Evolutionary conservation across 2,113 vertebrate species (phyloP).

Genomic region (Halichoerus grypus): DNA sequence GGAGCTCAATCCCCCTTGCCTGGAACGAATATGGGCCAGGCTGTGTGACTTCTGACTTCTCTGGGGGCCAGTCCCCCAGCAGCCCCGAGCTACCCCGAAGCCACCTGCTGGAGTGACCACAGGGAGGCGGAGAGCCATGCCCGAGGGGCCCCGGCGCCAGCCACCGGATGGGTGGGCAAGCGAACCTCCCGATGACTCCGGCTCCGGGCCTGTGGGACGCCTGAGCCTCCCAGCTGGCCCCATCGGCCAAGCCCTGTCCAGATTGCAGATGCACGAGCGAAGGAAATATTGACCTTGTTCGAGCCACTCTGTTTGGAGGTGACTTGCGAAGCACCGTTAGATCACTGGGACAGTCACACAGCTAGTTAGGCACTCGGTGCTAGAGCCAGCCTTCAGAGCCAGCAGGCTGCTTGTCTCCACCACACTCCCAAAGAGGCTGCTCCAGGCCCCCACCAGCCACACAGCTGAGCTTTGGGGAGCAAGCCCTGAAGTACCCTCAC

Average conservation of each 20-base stretch:
- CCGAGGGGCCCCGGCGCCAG: not conserved
- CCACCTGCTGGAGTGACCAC: not conserved
- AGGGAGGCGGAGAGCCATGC: rapidly evolving
- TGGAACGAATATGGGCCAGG: rapidly evolving
- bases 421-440: not conserved
- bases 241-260: rapidly evolving
- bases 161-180: rapidly evolving
- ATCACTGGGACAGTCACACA: not conserved
- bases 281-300: not conserved
- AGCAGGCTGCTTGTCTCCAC: not conserved
- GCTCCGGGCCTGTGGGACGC: rapidly evolving
- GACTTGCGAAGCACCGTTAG: not conserved
- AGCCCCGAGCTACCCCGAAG: not conserved
- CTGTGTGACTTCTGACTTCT: not conserved
- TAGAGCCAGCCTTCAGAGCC: not conserved
- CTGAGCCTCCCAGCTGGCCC: not conserved
- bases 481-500: too few relatives aligned
- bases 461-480: rapidly evolving
- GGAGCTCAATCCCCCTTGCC: not conserved
- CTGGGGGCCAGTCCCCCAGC: not conserved
- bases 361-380: not conserved
- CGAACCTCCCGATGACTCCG: rapidly evolving
- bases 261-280: rapidly evolving
- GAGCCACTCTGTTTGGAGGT: not conserved
- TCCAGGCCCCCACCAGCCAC: not conserved